Base-by-base conservation (phyloP, 2,888 invertebrate species). In the Nemotelus nigrinus region DNA sequence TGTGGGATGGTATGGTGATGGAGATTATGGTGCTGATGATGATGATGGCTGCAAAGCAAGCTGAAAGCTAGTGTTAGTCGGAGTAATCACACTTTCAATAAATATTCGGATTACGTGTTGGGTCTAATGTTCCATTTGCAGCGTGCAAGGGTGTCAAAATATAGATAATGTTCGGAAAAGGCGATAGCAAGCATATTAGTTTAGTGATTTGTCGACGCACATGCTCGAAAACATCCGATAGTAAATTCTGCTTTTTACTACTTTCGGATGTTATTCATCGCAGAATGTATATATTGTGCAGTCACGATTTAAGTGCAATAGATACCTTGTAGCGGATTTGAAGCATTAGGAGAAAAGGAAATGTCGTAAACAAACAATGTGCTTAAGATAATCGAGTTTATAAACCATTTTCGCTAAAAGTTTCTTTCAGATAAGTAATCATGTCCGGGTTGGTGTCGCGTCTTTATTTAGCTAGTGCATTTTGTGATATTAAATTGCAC, bases 41-140 rank as follows among this genome's bases (percentile, higher is more conserved):
- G 63, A 63, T 63, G 63, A 63, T 25, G 25, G 25, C 25, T 25
- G 25, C 25, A 25, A 25, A 25, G 25, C 25, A 25, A 25, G 25
- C 25, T 25, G 25, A 25, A 25, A 25, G 25, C 25, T 25, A 63
- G 63, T 63, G 63, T 41, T 63, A 39, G 63, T 3, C 63, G 43
- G 25, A 63, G 63, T 25, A 63, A 63, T 63, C 63, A 63, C 63
- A 25, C 41, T 63, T 63, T 43, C 63, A 63, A 63, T 63, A 63
- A 63, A 63, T 63, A 63, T 63, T 39, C 63, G 63, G 63, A 63
- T 63, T 63, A 63, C 63, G 41, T 39, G 63, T 25, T 43, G 63
- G 63, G 41, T 63, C 63, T 10, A 3, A 10, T 25, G 10, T 25
- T 10, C 57, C 57, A 57, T 57, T 39, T 63, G 63, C 63, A 53